These are phyloP conservation scores for Monoplex corrugatus DNA, from an alignment of 2,888 invertebrate genomes.

Conservation along the genomic window DNA sequence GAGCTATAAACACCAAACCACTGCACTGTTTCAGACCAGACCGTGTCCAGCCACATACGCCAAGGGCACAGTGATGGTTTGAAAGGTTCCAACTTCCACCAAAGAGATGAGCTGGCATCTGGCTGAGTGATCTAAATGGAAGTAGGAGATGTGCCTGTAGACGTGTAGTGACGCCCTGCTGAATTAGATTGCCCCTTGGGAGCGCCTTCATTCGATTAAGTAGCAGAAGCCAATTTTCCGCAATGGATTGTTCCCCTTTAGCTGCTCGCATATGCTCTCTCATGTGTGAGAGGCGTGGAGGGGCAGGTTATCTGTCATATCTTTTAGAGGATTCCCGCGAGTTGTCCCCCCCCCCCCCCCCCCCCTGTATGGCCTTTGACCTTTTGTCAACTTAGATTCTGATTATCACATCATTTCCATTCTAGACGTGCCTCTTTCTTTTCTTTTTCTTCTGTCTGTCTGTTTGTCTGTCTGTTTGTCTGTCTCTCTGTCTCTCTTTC, in stretches of 20 bases:
- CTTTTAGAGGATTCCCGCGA: neutral
- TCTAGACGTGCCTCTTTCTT: neutral
- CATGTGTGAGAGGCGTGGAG: neutral
- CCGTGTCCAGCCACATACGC: too few species aligned
- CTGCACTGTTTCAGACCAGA: too few species aligned
- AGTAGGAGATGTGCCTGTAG: neutral
- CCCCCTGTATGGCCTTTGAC: too few species aligned
- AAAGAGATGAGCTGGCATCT: too few species aligned
- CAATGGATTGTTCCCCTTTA: neutral
- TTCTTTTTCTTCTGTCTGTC: too few species aligned
- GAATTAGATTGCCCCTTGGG: conserved; percentile 9
- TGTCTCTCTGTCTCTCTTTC: neutral
- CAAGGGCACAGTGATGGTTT: too few species aligned
- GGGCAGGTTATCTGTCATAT: neutral
- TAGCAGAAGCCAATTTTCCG: conserved; percentile 39
- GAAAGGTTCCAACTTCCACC: too few species aligned
- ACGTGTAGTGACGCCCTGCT: conserved; percentile 15
- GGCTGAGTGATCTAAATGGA: neutral
- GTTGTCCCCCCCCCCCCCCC: neutral
- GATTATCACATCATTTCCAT: neutral
- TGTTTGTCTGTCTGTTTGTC: too few species aligned
- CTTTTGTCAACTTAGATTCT: too few species aligned
- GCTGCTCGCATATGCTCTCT: neutral
- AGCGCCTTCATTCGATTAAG: conserved; percentile 26
- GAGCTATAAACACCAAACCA: too few species aligned